Evolutionary conservation across 2,888 invertebrate species (phyloP), one percentile per base, ranked within the genome.

Genomic region (Dasypogon diadema): DNA sequence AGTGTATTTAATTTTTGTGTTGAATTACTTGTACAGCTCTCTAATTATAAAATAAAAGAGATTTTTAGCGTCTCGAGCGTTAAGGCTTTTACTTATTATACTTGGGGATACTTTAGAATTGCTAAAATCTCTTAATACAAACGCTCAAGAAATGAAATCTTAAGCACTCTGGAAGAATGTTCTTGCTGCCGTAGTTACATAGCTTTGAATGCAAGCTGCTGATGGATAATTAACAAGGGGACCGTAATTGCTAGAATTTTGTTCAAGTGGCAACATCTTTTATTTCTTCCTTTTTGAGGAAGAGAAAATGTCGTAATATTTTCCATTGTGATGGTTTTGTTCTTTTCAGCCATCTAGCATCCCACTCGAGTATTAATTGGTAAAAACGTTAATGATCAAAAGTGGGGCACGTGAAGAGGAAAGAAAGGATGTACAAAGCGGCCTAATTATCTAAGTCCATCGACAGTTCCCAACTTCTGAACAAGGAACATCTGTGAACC

Each of bases 401-500:
- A 48, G 48, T 22, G 26, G 48, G 26, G 48, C 12, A 34, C 37
- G 14, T 18, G 63, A n/a, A 63, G 22, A 48, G 26, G 16, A 24
- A 63, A 16, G 60, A 16, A 63, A 10, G 18, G 16, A 18, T 16
- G 30, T 30, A 30, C 42, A 70, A 70, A 21, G 70, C 54, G 54
- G 54, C 34, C 54, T 70, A 70, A 70, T 70, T 70, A 70, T 54
- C 70, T 18, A 54, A 26, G 70, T 70, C 70, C 70, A 30, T 54
- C 30, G 30, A 30, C 30, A 16, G 14, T 42, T 12, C 54, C 54
- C 21, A 51, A 54, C 2, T 30, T 54, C 63, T 2, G 30, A 54
- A 70, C 30, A 70, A 54, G 18, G 54, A 70, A 70, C 70, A 70
- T 70, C 70, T 70, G 70, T 54, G 24, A 68, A 68, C 51, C 70